Evolutionary conservation across 2,888 invertebrate genomes (phyloP).

Genomic region (Agrilus cyanescens): DNA sequence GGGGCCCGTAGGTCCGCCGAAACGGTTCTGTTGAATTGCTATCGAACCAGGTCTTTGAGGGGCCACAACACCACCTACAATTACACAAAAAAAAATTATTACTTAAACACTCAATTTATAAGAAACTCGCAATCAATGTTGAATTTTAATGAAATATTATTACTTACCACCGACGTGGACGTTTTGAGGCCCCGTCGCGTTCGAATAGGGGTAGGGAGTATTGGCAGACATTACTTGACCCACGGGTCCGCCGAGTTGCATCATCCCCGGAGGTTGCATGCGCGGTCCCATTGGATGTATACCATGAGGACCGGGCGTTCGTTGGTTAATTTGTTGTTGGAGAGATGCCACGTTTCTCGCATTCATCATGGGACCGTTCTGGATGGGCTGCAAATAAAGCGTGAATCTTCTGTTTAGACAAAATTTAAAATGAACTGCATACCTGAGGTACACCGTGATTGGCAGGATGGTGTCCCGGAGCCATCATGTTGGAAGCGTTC

Average conservation of each 20-base stretch:
- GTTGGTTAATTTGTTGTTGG: constrained; percentile 38
- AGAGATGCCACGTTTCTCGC: constrained; percentile 34
- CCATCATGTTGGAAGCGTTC: constrained; percentile 47
- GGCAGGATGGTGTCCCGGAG: constrained; percentile 36
- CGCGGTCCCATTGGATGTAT: constrained; percentile 46
- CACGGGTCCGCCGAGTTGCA: constrained; percentile 36
- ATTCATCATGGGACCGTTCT: constrained; percentile 66
- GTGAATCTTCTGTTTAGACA: neutral
- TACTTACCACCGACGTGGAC: constrained; percentile 33
- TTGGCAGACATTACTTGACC: constrained; percentile 42
- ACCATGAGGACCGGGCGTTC: constrained; percentile 29
- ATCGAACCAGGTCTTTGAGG: constrained; percentile 35
- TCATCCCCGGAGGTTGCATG: constrained; percentile 46
- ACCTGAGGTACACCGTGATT: constrained; percentile 40
- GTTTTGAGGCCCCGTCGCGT: constrained; percentile 39
- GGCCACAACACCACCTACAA: constrained; percentile 37
- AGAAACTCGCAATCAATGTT: neutral
- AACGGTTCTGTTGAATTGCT: constrained; percentile 25
- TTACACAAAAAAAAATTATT: constrained; percentile 5
- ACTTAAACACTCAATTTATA: constrained; percentile 6
- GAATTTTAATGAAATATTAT: neutral
- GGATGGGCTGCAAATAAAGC: constrained; percentile 44
- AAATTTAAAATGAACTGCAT: constrained; percentile 1
- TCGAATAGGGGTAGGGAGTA: constrained; percentile 42
- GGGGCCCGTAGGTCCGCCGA: constrained; percentile 27